These are phyloP conservation scores for Ferdinandea cuprea DNA, from an alignment of 2,888 invertebrate genomes.

Conservation along the genomic window DNA sequence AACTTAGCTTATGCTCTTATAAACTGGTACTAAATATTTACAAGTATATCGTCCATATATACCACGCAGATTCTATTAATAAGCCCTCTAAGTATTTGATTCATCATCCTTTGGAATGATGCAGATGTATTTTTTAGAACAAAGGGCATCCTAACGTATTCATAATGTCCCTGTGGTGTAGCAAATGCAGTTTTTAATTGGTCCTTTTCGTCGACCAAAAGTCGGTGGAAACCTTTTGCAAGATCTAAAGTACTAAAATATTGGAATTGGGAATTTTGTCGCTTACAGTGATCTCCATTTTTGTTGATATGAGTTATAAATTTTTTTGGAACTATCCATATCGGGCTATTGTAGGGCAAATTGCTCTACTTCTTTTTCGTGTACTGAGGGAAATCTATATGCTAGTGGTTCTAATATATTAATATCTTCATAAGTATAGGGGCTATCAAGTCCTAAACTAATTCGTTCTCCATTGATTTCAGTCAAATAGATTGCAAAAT, in stretches of 20 bases:
- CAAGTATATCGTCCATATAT: constrained; percentile 40
- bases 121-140: constrained; percentile 31
- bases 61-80: constrained; percentile 45
- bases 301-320: constrained; percentile 44
- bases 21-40: constrained; percentile 32
- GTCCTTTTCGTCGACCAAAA: constrained; percentile 41
- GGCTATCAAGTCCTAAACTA: constrained; percentile 15
- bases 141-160: constrained; percentile 27
- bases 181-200: constrained; percentile 47
- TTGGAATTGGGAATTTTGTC: constrained; percentile 64
- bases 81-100: constrained; percentile 14
- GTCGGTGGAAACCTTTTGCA: constrained; percentile 60
- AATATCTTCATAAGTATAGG: constrained; percentile 28
- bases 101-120: constrained; percentile 49
- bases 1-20: constrained; percentile 17
- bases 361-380: constrained; percentile 32
- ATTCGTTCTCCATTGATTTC: constrained; percentile 9
- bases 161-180: constrained; percentile 21
- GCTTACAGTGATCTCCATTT: constrained; percentile 54
- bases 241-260: constrained; percentile 58
- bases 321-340: constrained; percentile 62
- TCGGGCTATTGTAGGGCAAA: constrained; percentile 44
- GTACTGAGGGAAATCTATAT: constrained; percentile 38
- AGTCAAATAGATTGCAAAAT: constrained; percentile 18
- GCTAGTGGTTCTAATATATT: too few relatives aligned